Conservation (phyloP, 2,113 vertebrate species). For the Petrocephalus zakoni region DNA sequence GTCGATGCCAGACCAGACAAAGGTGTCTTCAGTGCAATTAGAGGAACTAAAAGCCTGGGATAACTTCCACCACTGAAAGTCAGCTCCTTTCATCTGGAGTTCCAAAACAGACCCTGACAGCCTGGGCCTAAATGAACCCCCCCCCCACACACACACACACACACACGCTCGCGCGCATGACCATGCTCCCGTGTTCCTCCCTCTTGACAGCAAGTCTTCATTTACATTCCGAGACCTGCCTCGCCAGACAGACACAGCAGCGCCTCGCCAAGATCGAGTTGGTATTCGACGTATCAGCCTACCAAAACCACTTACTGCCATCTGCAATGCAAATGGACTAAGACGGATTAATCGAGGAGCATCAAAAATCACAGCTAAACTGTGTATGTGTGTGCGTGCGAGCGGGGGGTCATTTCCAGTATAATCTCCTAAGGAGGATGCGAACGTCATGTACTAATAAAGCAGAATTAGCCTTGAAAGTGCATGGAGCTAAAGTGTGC, state of each 20-base stretch:
- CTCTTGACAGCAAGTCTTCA: conserved; percentile 15
- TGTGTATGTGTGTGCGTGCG: background rate
- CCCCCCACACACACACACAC: background rate
- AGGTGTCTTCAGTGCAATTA: background rate
- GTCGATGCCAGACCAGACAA: background rate
- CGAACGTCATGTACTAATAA: background rate
- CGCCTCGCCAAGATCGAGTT: conserved; percentile 24
- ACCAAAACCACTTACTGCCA: conserved; percentile 34
- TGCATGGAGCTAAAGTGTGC: background rate
- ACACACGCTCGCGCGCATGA: conserved; percentile 8
- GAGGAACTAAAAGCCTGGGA: background rate
- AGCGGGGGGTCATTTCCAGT: conserved; percentile 1
- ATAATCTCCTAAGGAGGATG: background rate
- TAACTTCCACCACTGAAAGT: background rate
- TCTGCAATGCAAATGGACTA: conserved; percentile 43
- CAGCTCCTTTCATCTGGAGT: background rate
- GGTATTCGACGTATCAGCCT: conserved; percentile 32
- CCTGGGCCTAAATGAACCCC: background rate
- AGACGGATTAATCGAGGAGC: conserved; percentile 36
- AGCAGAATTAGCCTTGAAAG: background rate
- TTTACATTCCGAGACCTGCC: conserved; percentile 34
- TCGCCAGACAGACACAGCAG: conserved; percentile 3
- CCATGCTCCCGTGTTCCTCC: background rate
- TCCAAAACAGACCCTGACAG: background rate
- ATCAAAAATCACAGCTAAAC: conserved; percentile 41